phyloP scores from a whole-genome alignment of 2,888 invertebrate genomes.

The Ganaspis brasiliensis region DNA sequence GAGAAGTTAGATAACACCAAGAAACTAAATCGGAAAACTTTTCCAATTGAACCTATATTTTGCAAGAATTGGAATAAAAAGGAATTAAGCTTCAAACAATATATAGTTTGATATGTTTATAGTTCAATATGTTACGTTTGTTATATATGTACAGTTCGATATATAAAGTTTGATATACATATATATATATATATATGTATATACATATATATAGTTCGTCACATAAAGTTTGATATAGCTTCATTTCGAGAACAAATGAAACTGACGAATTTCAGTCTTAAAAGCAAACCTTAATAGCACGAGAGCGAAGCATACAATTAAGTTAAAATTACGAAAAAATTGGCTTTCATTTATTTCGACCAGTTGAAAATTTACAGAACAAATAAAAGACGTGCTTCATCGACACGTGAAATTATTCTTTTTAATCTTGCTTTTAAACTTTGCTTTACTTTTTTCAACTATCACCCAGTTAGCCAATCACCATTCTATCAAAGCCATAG shows the following conservation, averaged over 20 bases:
- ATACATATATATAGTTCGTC: too few relatives aligned
- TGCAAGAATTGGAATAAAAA: too few relatives aligned
- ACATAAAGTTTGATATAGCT: too few relatives aligned
- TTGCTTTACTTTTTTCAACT: conserved; percentile 46
- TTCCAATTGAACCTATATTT: too few relatives aligned
- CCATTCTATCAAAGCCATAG: conserved; percentile 18
- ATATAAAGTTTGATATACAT: too few relatives aligned
- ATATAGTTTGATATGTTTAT: too few relatives aligned
- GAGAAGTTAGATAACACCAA: too few relatives aligned
- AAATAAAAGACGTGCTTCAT: conserved; percentile 63
- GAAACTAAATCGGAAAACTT: too few relatives aligned
- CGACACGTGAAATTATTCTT: conserved; percentile 59
- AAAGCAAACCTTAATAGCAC: background rate
- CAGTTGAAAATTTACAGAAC: conserved; percentile 64
- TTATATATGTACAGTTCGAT: too few relatives aligned
- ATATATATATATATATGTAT: too few relatives aligned
- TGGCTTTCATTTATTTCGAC: conserved; percentile 55
- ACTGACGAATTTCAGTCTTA: background rate
- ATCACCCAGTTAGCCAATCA: conserved; percentile 35
- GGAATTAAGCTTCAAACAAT: too few relatives aligned
- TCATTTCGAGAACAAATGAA: background rate
- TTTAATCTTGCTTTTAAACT: conserved; percentile 43
- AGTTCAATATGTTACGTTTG: too few relatives aligned
- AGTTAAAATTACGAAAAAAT: conserved; percentile 36
- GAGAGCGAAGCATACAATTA: background rate